A percentile compares a stretch with the other conserved stretches of the same genome.
Evolutionary conservation across 2,797 vertebrate species (phyloP).

Genomic region (Hozukius guyotensis): DNA sequence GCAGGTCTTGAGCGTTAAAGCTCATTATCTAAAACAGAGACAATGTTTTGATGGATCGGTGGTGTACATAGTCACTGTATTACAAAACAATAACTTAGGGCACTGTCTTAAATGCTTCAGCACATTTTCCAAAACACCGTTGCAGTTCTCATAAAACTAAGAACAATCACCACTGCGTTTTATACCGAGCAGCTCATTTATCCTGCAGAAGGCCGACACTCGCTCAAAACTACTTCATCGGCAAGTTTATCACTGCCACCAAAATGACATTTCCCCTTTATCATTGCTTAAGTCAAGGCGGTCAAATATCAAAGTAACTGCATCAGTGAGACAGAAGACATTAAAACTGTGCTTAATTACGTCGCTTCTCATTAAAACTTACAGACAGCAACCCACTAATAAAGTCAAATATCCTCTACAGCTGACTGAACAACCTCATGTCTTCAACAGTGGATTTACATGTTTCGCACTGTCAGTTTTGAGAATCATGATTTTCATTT

Average conservation of each 20-base stretch:
- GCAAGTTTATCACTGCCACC: background rate
- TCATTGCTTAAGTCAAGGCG: background rate
- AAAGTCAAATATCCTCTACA: background rate
- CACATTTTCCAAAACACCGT: background rate
- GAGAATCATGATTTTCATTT: background rate
- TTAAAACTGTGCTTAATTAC: background rate
- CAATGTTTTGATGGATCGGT: background rate
- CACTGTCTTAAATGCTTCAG: background rate
- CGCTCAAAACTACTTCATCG: background rate
- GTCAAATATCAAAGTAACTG: background rate
- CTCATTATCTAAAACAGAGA: slow-evolving; percentile 92
- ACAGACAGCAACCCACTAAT: background rate
- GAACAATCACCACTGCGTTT: background rate
- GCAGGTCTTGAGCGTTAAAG: slow-evolving; percentile 94
- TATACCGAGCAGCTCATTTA: background rate
- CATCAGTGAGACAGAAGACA: background rate
- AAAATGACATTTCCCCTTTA: background rate
- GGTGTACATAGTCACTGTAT: background rate
- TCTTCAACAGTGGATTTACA: background rate
- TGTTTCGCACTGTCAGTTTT: background rate
- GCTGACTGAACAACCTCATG: background rate
- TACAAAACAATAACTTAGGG: background rate
- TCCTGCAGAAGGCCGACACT: background rate
- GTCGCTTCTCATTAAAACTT: background rate
- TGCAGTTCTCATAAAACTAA: background rate